phyloP scores from a whole-genome alignment of 2,797 vertebrate species.

The Sebastes wilsoni region DNA sequence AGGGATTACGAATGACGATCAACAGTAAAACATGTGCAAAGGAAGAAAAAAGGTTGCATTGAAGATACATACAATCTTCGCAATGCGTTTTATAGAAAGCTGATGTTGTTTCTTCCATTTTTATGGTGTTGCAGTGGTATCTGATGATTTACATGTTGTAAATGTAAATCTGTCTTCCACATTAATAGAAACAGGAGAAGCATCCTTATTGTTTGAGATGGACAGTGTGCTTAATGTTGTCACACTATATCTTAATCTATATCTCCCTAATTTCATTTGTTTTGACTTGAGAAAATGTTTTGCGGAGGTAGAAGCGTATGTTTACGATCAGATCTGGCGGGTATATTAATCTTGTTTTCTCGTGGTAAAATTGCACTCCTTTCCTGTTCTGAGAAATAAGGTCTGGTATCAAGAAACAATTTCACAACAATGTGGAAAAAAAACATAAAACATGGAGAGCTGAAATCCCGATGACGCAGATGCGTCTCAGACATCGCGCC shows the following conservation, averaged over 20 bases:
- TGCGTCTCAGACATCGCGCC: not conserved
- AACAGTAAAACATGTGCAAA: conserved; percentile 1
- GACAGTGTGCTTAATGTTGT: not conserved
- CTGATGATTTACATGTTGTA: not conserved
- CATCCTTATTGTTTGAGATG: not conserved
- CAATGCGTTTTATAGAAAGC: not conserved
- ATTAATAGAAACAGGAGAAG: not conserved
- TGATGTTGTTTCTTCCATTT: not conserved
- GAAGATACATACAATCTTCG: not conserved
- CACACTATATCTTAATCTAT: not conserved
- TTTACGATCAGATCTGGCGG: not conserved
- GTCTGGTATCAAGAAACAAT: conserved; percentile 3
- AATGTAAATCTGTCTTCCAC: not conserved
- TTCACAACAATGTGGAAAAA: conserved; percentile 18
- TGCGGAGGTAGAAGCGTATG: not conserved
- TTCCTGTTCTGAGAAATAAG: conserved; percentile 8
- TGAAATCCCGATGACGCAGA: not conserved
- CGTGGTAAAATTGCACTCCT: not conserved
- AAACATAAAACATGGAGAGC: not conserved
- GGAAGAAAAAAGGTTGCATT: not conserved
- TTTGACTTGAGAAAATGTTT: not conserved
- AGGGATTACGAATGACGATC: conserved; percentile 19
- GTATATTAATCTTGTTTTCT: not conserved
- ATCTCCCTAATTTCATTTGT: not conserved
- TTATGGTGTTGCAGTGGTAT: not conserved